Percentiles rank a stretch among this genome's conserved stretches.
Evolutionary conservation across 1,140 invertebrate species (phyloP).

Genomic region (Drosophila persimilis): DNA sequence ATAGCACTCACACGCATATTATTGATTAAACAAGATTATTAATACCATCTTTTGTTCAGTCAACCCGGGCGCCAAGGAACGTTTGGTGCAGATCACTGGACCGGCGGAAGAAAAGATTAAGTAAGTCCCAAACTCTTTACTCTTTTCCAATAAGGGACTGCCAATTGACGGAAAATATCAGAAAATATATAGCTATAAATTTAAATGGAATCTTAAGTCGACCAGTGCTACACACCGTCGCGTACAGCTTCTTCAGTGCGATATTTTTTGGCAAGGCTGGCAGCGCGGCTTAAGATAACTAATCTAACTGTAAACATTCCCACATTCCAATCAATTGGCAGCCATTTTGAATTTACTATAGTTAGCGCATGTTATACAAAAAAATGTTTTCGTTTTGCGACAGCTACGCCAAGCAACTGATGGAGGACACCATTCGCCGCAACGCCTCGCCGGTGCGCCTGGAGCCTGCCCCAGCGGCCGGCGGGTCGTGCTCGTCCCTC

Average conservation of each 20-base stretch:
- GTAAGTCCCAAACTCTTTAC: slow-evolving; percentile 85
- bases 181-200: not conserved
- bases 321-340: not conserved
- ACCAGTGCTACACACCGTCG: no score
- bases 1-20: not conserved
- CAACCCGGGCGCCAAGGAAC: slow-evolving; percentile 94
- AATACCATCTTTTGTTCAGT: slow-evolving; percentile 84
- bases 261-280: not conserved
- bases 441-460: slow-evolving; percentile 94
- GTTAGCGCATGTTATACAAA: not conserved
- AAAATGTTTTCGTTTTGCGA: slow-evolving; percentile 23
- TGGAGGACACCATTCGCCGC: slow-evolving; percentile 95
- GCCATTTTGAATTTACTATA: not conserved
- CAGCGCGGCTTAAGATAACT: not conserved
- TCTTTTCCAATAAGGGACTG: not conserved
- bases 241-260: no score
- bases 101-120: slow-evolving; percentile 95
- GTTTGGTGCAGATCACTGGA: slow-evolving; percentile 96
- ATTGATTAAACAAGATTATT: not conserved
- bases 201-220: not conserved
- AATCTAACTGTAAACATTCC: slow-evolving; percentile 12
- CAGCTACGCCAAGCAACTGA: slow-evolving; percentile 94
- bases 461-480: slow-evolving; percentile 83
- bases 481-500: slow-evolving; percentile 86
- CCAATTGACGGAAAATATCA: slow-evolving; percentile 1